Conservation (phyloP, 2,888 invertebrate genomes). For the Falcaria lacertinaria region DNA sequence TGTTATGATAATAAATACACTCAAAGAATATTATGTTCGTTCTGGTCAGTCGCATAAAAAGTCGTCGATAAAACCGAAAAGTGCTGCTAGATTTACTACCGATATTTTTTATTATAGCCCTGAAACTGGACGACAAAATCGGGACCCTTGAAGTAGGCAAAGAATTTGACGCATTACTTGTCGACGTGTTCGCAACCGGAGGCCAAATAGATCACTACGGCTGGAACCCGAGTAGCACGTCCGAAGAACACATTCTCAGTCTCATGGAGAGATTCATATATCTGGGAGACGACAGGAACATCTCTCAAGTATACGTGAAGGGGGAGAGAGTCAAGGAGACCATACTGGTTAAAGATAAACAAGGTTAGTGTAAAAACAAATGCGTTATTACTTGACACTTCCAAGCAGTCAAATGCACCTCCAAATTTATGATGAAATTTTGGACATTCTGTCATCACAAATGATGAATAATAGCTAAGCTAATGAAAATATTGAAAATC, state of each 20-base stretch:
- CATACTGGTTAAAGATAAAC: constrained; percentile 1
- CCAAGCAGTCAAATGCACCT: neutral
- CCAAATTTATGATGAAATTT: no score
- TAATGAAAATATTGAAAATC: no score
- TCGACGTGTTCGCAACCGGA: constrained; percentile 80
- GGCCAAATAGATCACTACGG: constrained; percentile 75
- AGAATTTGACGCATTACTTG: constrained; percentile 91
- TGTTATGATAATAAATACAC: no score
- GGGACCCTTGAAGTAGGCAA: constrained; percentile 91
- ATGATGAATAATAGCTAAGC: no score
- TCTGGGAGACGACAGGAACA: constrained; percentile 91
- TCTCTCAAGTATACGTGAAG: constrained; percentile 86
- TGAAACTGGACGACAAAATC: constrained; percentile 84
- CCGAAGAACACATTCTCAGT: constrained; percentile 74
- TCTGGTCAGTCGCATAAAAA: no score
- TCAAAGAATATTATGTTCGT: no score
- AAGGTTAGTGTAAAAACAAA: neutral
- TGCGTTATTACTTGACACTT: neutral
- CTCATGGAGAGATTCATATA: constrained; percentile 88
- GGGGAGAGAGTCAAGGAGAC: constrained; percentile 71
- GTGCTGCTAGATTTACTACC: no score
- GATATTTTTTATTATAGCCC: constrained; percentile 84
- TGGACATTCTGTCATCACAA: no score
- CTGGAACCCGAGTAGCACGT: constrained; percentile 24
- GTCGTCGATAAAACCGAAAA: no score